Evolutionary conservation across 1,140 invertebrate species (phyloP).

Genomic region (Drosophila guanche): DNA sequence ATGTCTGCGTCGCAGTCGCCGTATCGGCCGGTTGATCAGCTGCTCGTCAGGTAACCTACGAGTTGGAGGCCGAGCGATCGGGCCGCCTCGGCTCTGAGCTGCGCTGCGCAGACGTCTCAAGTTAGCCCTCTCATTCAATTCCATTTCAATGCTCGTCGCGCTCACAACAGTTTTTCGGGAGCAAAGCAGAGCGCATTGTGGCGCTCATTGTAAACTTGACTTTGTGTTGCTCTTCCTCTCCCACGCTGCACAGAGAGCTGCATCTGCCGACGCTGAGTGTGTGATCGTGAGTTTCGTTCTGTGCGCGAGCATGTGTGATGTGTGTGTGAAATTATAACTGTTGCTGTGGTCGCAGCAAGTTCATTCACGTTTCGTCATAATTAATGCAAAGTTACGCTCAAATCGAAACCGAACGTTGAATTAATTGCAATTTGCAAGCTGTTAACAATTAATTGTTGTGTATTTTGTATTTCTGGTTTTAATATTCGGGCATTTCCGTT

Average conservation of each 20-base stretch:
- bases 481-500: conserved; percentile 70
- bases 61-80: not conserved
- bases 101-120: conserved; percentile 48
- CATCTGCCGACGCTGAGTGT: conserved; percentile 21
- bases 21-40: conserved; percentile 29
- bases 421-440: conserved; percentile 71
- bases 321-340: conserved; percentile 27
- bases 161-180: conserved; percentile 43
- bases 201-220: conserved; percentile 38
- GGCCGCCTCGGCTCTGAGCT: conserved; percentile 1
- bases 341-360: conserved; percentile 47
- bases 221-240: conserved; percentile 25
- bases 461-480: conserved; percentile 43
- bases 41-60: conserved; percentile 48
- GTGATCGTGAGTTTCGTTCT: conserved; percentile 60
- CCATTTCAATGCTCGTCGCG: conserved; percentile 58
- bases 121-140: conserved; percentile 55
- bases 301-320: conserved; percentile 25
- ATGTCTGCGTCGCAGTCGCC: not conserved
- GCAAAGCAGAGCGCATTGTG: conserved; percentile 3
- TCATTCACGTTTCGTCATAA: conserved; percentile 76
- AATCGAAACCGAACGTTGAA: conserved; percentile 65
- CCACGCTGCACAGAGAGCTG: conserved; percentile 34
- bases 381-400: conserved; percentile 60
- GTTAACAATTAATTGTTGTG: conserved; percentile 32